These are phyloP conservation scores for Allobates femoralis DNA, from an alignment of 2,797 vertebrate species.

Conservation along the genomic window DNA sequence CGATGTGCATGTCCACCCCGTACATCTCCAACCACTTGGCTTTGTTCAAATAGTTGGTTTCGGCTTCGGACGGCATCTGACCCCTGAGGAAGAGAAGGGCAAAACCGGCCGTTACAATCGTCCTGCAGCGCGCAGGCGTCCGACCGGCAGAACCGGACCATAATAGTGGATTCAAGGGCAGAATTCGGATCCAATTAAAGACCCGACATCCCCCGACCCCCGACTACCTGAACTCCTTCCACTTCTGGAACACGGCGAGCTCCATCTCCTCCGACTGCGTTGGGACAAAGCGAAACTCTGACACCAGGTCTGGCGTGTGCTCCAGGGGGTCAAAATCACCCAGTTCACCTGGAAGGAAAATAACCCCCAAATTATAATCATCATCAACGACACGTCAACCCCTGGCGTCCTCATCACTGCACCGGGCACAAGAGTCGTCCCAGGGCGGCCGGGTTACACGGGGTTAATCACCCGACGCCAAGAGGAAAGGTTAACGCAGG, in stretches of 20 bases:
- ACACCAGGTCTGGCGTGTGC: slow-evolving; percentile 88
- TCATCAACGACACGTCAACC: too few relatives aligned
- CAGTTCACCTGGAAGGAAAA: slow-evolving; percentile 85
- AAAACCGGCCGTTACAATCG: not conserved
- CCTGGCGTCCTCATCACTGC: not conserved
- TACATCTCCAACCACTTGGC: slow-evolving; percentile 99
- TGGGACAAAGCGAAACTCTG: slow-evolving; percentile 94
- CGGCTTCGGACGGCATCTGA: slow-evolving; percentile 93
- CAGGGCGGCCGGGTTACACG: not conserved
- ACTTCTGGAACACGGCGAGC: slow-evolving; percentile 87
- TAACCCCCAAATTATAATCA: not conserved
- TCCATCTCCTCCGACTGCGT: slow-evolving; percentile 93
- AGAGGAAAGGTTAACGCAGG: not conserved
- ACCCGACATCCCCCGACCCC: not conserved
- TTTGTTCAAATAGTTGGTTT: slow-evolving; percentile 98
- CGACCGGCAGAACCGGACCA: too few relatives aligned
- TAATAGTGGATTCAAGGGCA: too few relatives aligned
- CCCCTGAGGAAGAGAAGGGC: slow-evolving; percentile 81
- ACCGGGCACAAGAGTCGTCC: not conserved
- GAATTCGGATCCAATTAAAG: not conserved
- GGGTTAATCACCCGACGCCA: not conserved
- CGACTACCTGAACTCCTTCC: slow-evolving; percentile 94
- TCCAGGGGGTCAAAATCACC: slow-evolving; percentile 93
- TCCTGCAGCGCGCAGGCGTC: not conserved
- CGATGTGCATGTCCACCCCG: slow-evolving; percentile 98